Percentiles rank a stretch among this genome's conserved stretches.
Evolutionary conservation across 35 echinoderm and acorn worm genomes (phyloP).

Genomic region (Holothuria glaberrima): DNA sequence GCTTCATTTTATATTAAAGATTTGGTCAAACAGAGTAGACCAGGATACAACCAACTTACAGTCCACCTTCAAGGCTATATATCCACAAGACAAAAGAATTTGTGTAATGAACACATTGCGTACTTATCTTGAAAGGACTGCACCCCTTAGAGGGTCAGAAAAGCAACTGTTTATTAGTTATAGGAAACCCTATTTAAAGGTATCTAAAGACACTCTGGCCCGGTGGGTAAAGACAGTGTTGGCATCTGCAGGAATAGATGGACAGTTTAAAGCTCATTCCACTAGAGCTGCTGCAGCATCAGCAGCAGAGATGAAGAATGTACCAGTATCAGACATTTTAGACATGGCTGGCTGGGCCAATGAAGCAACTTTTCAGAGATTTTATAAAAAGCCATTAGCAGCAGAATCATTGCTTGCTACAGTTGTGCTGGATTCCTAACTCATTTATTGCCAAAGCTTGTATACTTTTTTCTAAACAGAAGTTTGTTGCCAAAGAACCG

Average conservation of each 20-base stretch:
- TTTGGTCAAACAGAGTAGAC: no score
- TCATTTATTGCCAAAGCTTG: not conserved
- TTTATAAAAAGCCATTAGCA: constrained; percentile 44
- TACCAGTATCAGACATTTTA: not conserved
- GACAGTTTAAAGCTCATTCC: constrained; percentile 1
- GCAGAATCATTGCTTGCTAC: not conserved
- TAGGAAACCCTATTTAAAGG: constrained; percentile 23
- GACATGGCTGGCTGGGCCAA: constrained; percentile 40
- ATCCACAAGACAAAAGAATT: not conserved
- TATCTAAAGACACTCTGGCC: constrained; percentile 11
- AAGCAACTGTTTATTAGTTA: constrained; percentile 56
- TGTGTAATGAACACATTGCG: constrained; percentile 2
- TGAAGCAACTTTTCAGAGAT: constrained; percentile 44
- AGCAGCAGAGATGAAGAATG: not conserved
- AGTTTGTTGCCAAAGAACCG: not conserved
- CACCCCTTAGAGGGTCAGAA: constrained; percentile 6
- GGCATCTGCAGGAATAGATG: not conserved
- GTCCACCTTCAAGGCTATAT: no score
- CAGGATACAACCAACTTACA: no score
- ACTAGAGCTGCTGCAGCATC: constrained; percentile 37
- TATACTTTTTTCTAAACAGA: not conserved
- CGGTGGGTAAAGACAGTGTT: constrained; percentile 16
- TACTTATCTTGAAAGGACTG: not conserved
- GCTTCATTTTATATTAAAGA: no score
- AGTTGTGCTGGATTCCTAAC: not conserved